phyloP scores from a whole-genome alignment of 92 coral and sea anemone genomes.

The Epizoanthus ramosus region DNA sequence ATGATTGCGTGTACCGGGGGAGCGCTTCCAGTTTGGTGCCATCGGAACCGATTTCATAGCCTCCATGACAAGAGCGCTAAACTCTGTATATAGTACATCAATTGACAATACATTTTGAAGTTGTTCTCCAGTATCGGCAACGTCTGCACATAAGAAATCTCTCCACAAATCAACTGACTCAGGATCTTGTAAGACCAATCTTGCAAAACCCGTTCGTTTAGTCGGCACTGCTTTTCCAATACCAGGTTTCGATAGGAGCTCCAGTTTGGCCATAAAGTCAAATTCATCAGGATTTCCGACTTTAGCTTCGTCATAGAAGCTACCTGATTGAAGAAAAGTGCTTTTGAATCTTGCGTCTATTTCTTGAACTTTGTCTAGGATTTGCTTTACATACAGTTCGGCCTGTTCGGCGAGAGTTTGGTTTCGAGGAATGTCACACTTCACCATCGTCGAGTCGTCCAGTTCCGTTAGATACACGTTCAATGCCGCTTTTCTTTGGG shows the following conservation, averaged over 20 bases:
- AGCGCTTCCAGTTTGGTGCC: slow-evolving; percentile 28
- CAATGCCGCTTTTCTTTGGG: slow-evolving; percentile 6
- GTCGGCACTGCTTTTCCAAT: slow-evolving; percentile 34
- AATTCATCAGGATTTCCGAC: slow-evolving; percentile 43
- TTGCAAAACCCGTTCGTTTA: slow-evolving; percentile 31
- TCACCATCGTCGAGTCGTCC: slow-evolving; percentile 34
- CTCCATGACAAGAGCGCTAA: slow-evolving; percentile 16
- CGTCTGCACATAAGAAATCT: slow-evolving; percentile 33
- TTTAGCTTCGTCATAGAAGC: slow-evolving; percentile 43
- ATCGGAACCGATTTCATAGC: slow-evolving; percentile 36
- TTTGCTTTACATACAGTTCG: slow-evolving; percentile 12
- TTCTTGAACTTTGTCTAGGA: slow-evolving; percentile 21
- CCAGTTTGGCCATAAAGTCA: slow-evolving; percentile 46
- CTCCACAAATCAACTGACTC: slow-evolving; percentile 33
- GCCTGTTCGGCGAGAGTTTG: slow-evolving; percentile 41
- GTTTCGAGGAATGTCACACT: not conserved
- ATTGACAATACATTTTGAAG: slow-evolving; percentile 23
- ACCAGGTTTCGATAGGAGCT: slow-evolving; percentile 43
- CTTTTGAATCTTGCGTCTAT: slow-evolving; percentile 40
- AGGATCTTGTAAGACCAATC: slow-evolving; percentile 24
- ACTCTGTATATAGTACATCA: not conserved
- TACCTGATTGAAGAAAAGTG: slow-evolving; percentile 42
- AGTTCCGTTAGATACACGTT: slow-evolving; percentile 35
- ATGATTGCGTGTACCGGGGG: slow-evolving; percentile 17
- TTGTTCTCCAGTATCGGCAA: not conserved